phyloP scores from a whole-genome alignment of 2,113 vertebrate genomes.

The Etheostoma cragini region DNA sequence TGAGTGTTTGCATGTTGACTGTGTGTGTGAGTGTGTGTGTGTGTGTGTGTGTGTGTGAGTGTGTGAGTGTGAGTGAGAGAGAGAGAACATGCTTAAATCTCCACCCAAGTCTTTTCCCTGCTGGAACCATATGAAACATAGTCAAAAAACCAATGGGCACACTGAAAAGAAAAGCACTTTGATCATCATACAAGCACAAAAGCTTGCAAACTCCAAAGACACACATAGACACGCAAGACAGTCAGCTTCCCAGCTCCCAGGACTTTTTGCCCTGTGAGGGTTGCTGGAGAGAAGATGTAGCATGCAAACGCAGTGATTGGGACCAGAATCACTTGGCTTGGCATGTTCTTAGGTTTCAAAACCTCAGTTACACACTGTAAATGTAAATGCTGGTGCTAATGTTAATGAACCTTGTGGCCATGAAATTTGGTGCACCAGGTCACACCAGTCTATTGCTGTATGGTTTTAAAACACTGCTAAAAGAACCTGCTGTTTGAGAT shows the following conservation, averaged over 20 bases:
- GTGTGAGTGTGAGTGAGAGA: no score
- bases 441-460: constrained; percentile 12
- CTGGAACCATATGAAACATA: constrained; percentile 22
- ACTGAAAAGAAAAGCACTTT: constrained; percentile 49
- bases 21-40: neutral
- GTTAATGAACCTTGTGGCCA: constrained; percentile 25
- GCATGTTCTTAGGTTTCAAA: constrained; percentile 1
- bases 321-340: constrained; percentile 30
- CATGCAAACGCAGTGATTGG: neutral
- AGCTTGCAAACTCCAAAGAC: constrained; percentile 40
- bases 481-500: constrained; percentile 40
- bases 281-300: constrained; percentile 6
- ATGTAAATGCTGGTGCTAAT: constrained; percentile 17
- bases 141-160: constrained; percentile 54
- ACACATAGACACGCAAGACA: neutral
- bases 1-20: constrained; percentile 4
- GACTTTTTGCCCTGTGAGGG: constrained; percentile 16
- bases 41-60: constrained; percentile 21
- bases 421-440: constrained; percentile 39
- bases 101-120: constrained; percentile 40
- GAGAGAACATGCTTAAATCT: constrained; percentile 56
- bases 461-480: constrained; percentile 22
- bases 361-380: constrained; percentile 10
- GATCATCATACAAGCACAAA: constrained; percentile 40
- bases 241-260: neutral